Conservation (phyloP, 2,888 invertebrate species). For the Amblyjoppa proteus region DNA sequence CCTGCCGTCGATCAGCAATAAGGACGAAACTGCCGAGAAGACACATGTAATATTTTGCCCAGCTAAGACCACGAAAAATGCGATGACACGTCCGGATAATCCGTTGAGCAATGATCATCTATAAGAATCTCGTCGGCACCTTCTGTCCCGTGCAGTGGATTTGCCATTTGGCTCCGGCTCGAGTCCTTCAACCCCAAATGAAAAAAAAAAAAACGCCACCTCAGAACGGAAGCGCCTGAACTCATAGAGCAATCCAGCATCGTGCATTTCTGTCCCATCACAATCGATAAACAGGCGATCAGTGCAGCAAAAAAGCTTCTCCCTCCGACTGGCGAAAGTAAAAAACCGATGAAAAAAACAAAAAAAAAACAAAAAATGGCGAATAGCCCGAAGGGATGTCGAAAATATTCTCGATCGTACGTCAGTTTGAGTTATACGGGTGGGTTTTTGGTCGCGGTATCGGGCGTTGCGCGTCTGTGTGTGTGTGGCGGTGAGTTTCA, state of each 20-base stretch:
- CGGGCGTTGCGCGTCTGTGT: slow-evolving; percentile 48
- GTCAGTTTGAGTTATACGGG: slow-evolving; percentile 79
- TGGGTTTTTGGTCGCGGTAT: slow-evolving; percentile 55
- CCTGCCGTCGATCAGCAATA: slow-evolving; percentile 41
- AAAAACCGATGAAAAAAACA: slow-evolving; percentile 62
- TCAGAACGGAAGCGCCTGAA: slow-evolving; percentile 18
- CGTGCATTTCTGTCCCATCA: slow-evolving; percentile 51
- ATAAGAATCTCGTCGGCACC: slow-evolving; percentile 74
- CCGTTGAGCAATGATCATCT: slow-evolving; percentile 71
- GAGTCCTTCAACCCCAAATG: slow-evolving; percentile 32
- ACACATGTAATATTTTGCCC: slow-evolving; percentile 56
- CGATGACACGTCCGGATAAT: slow-evolving; percentile 69
- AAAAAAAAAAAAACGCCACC: slow-evolving; percentile 25
- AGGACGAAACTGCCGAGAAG: slow-evolving; percentile 51
- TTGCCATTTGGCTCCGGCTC: slow-evolving; percentile 75
- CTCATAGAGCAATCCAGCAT: slow-evolving; percentile 6
- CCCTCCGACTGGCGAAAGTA: slow-evolving; percentile 69
- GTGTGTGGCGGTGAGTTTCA: slow-evolving; percentile 42
- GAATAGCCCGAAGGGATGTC: slow-evolving; percentile 76
- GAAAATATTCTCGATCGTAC: slow-evolving; percentile 84
- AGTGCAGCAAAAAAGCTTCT: slow-evolving; percentile 40
- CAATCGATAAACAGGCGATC: slow-evolving; percentile 40
- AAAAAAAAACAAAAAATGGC: slow-evolving; percentile 38
- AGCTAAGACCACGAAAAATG: slow-evolving; percentile 66
- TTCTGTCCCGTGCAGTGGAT: slow-evolving; percentile 79